Base-by-base conservation (phyloP, 2,888 invertebrate species). In the Idaea dimidiata region DNA sequence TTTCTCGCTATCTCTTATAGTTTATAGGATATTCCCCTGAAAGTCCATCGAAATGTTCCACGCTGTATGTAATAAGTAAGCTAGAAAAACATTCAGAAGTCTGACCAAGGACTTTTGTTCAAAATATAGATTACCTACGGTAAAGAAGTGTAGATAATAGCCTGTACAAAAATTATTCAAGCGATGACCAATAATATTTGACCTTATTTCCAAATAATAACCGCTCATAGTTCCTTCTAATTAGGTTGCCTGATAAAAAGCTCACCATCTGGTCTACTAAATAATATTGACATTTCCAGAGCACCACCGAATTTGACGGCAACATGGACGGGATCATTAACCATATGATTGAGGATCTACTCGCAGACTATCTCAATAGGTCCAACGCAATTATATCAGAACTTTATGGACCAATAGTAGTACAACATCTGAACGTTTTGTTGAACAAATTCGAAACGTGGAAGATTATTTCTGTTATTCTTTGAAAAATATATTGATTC, bases 291-390 rank as follows among this genome's bases (percentile, higher is more conserved):
- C 61, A 33, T 62, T 82, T 82, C 16, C 82, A 88, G 88, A 83
- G 85, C 2, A 64, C 63, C 24, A 81, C 79, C 5, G 75, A 86
- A 53, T 83, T 81, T 54, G 89, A 88, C 64, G 76, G 80, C 10
- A 86, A 83, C 66, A 84, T 88, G 58, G 90, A 89, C 63, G 69
- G 69, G 6, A 75, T 89, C 61, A 68, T 85, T 61, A 88, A 81
- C 70, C 69, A 80, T 0, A 79, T 89, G 62, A 70, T 86, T 2
- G 74, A 75, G 55, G 88, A 90, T 5, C 72, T 86, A 0, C 69
- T 85, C 0, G 79, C 86, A 0, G 72, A 69, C 0, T 83, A 85
- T 66, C 70, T 89, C 8, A 84, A 77, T 17, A 72, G 83, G 17
- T 84, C 86, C 69, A 87, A 75, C 66, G 76, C 73, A 58, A 75